These are phyloP conservation scores for Lycaon pictus DNA, from an alignment of 2,113 vertebrate genomes.

Conservation along the genomic window DNA sequence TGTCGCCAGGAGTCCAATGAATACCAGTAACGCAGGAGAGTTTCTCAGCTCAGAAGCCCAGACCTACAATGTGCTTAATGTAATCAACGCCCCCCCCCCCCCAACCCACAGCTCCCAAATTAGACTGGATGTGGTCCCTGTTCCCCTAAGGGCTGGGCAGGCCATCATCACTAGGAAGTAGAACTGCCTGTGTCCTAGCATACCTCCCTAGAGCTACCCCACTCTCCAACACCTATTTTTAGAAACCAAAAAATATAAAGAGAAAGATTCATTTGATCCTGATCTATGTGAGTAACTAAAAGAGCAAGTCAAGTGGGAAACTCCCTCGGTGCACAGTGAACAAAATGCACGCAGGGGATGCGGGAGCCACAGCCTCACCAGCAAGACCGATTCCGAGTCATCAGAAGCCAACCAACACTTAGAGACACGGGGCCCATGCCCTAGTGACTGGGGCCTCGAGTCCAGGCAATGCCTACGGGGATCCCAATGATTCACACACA, in stretches of 20 bases:
- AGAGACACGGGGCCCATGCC: neutral
- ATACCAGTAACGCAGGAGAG: neutral
- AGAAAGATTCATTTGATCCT: slow-evolving; percentile 59
- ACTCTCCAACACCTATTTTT: slow-evolving; percentile 70
- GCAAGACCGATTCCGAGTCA: neutral
- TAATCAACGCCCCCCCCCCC: neutral
- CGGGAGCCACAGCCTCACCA: neutral
- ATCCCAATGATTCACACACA: slow-evolving; percentile 54
- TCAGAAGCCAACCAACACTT: neutral
- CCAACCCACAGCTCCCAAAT: slow-evolving; percentile 26
- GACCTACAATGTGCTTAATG: neutral
- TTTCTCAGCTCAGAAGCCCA: slow-evolving; percentile 2
- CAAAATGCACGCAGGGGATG: neutral
- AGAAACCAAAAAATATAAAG: slow-evolving; percentile 75
- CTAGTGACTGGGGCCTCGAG: neutral
- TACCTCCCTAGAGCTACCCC: slow-evolving; percentile 62
- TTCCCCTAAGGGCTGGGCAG: slow-evolving; percentile 33
- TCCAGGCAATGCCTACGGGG: slow-evolving; percentile 27
- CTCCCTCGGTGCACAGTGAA: neutral
- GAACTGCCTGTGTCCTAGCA: slow-evolving; percentile 61
- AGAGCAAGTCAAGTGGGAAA: slow-evolving; percentile 67
- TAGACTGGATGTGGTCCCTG: slow-evolving; percentile 53
- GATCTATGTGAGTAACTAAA: slow-evolving; percentile 54
- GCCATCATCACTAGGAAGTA: neutral
- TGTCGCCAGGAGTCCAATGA: neutral